phyloP scores from a whole-genome alignment of 2,113 vertebrate genomes.

The Agelaius tricolor region DNA sequence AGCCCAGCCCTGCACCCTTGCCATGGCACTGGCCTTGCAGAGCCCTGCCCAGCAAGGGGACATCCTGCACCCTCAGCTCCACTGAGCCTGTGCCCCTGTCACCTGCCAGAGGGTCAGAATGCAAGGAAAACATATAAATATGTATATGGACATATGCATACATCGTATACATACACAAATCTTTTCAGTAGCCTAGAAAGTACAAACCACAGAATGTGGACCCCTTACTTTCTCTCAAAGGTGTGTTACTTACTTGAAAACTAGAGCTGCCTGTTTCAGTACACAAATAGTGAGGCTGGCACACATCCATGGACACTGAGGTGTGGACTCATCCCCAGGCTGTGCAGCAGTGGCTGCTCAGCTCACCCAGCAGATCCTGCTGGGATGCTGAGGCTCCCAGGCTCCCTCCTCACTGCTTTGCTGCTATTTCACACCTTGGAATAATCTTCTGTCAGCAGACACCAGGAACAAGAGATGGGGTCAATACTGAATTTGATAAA shows the following conservation, averaged over 20 bases:
- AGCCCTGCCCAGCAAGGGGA: background rate
- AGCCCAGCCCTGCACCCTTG: background rate
- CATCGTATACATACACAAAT: rapidly evolving
- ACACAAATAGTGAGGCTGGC: background rate
- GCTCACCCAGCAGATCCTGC: background rate
- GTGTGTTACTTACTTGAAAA: too few species aligned
- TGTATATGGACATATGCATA: rapidly evolving
- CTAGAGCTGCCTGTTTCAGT: background rate
- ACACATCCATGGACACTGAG: too few species aligned
- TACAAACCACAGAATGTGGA: rapidly evolving
- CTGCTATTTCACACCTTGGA: background rate
- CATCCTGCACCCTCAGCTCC: background rate
- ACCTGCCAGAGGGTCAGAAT: background rate
- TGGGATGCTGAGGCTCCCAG: background rate
- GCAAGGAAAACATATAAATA: background rate
- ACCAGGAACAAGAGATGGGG: rapidly evolving
- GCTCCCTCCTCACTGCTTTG: rapidly evolving
- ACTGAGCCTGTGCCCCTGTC: background rate
- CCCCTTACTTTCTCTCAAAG: background rate
- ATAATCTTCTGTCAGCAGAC: background rate
- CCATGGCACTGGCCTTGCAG: background rate
- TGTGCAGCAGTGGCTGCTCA: background rate
- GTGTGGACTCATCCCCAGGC: rapidly evolving
- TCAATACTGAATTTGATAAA: background rate
- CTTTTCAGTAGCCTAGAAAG: background rate